Conservation (phyloP, 2,888 invertebrate genomes). For the Hedya salicella region DNA sequence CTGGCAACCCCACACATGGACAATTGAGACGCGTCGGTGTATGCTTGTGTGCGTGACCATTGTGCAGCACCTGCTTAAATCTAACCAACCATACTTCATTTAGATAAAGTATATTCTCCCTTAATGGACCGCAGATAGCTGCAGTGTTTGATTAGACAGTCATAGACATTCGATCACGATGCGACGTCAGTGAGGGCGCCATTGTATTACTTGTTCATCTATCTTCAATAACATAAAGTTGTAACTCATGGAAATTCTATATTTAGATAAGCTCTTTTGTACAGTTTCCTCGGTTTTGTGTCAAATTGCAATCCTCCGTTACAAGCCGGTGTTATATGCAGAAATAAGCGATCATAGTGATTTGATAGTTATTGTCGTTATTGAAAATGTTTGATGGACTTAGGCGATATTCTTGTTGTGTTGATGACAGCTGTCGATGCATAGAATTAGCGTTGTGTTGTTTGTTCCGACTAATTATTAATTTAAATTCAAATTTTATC, state of each 20-base stretch:
- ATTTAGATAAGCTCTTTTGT: constrained; percentile 13
- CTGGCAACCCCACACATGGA: constrained; percentile 14
- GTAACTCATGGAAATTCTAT: not conserved
- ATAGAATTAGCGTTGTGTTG: too few relatives aligned
- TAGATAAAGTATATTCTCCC: constrained; percentile 6
- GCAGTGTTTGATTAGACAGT: constrained; percentile 27
- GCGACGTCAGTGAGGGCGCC: constrained; percentile 1
- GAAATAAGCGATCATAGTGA: constrained; percentile 3
- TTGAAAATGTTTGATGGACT: not conserved
- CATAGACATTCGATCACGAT: constrained; percentile 32
- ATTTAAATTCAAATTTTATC: too few relatives aligned
- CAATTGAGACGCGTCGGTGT: constrained; percentile 23
- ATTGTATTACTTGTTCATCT: constrained; percentile 14
- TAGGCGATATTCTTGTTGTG: not conserved
- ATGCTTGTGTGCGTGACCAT: constrained; percentile 21
- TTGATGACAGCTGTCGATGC: too few relatives aligned
- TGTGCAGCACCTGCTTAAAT: constrained; percentile 22
- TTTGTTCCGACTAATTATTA: too few relatives aligned
- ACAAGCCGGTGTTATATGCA: constrained; percentile 21
- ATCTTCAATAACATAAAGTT: not conserved
- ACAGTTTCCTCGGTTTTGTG: constrained; percentile 17
- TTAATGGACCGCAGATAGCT: not conserved
- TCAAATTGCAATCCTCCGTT: constrained; percentile 26
- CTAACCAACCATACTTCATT: constrained; percentile 1
- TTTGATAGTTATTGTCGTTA: too few relatives aligned